phyloP scores from a whole-genome alignment of 2,797 vertebrate genomes.

The Australoheros facetus region DNA sequence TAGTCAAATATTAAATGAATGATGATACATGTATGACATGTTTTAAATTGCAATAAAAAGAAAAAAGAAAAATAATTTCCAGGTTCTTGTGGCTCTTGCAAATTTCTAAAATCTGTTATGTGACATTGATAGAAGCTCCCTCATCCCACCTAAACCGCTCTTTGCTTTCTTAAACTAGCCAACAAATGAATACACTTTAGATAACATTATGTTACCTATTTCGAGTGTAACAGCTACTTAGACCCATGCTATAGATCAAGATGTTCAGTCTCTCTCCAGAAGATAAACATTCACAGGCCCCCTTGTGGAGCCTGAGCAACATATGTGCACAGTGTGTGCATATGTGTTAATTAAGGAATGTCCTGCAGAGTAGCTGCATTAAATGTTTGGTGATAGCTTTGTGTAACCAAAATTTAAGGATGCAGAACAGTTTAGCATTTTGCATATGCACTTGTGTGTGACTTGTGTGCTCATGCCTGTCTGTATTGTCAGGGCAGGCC shows the following conservation, averaged over 20 bases:
- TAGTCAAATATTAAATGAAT: neutral
- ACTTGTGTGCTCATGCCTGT: neutral
- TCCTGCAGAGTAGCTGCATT: neutral
- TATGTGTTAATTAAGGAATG: neutral
- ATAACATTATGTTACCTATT: neutral
- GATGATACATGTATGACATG: neutral
- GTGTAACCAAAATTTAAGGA: neutral
- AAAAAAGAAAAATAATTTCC: neutral
- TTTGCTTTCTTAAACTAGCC: neutral
- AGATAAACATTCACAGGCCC: constrained; percentile 63
- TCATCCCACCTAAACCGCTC: neutral
- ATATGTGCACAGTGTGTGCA: constrained; percentile 13
- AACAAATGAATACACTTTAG: neutral
- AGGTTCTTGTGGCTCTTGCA: neutral
- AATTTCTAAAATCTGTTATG: neutral
- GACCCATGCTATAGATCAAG: neutral
- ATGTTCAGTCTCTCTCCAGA: constrained; percentile 5
- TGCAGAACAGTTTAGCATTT: neutral
- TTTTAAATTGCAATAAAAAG: neutral
- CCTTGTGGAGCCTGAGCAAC: constrained; percentile 70
- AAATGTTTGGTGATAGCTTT: constrained; percentile 3
- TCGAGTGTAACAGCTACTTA: neutral
- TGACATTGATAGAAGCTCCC: neutral
- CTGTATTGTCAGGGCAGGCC: constrained; percentile 30
- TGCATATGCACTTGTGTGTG: constrained; percentile 16